Conservation (phyloP, 2,888 invertebrate species). For the Tryphoninae sp. region DNA sequence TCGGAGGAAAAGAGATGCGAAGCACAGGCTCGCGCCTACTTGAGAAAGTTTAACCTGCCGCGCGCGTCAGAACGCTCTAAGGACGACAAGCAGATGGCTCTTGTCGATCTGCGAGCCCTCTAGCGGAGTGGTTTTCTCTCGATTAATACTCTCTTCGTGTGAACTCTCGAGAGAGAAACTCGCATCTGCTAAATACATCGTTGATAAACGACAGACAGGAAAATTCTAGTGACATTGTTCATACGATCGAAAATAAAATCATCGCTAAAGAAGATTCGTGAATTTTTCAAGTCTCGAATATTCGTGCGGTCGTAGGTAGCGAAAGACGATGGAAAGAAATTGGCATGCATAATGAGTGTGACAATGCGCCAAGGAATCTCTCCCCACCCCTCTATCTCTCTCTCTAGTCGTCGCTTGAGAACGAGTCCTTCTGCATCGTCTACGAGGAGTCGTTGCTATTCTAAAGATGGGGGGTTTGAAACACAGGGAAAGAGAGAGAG, state of each 20-base stretch:
- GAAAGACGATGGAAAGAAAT: slow-evolving; percentile 24
- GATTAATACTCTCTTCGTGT: slow-evolving; percentile 4
- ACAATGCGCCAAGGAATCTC: slow-evolving; percentile 71
- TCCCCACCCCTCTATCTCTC: slow-evolving; percentile 44
- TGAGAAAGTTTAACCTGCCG: slow-evolving; percentile 66
- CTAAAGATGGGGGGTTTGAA: slow-evolving; percentile 2
- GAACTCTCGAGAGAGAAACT: slow-evolving; percentile 25
- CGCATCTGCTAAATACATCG: slow-evolving; percentile 7
- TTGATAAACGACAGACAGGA: neutral
- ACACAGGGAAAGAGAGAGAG: neutral
- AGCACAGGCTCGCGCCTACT: slow-evolving; percentile 69
- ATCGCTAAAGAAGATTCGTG: neutral
- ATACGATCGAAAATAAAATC: neutral
- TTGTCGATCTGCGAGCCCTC: neutral
- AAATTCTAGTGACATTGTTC: neutral
- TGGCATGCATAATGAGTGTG: slow-evolving; percentile 72
- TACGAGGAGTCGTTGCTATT: slow-evolving; percentile 7
- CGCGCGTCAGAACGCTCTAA: slow-evolving; percentile 34
- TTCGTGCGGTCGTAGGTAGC: neutral
- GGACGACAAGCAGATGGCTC: slow-evolving; percentile 71
- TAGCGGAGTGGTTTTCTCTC: slow-evolving; percentile 1
- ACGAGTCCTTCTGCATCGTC: slow-evolving; percentile 62
- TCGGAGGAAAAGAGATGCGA: slow-evolving; percentile 37
- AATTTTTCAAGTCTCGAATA: neutral
- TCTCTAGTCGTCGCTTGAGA: slow-evolving; percentile 63